Percentiles rank a stretch among this genome's conserved stretches.
These are phyloP conservation scores for Achatina immaculata DNA, from an alignment of 1,140 invertebrate genomes.

Conservation along the genomic window DNA sequence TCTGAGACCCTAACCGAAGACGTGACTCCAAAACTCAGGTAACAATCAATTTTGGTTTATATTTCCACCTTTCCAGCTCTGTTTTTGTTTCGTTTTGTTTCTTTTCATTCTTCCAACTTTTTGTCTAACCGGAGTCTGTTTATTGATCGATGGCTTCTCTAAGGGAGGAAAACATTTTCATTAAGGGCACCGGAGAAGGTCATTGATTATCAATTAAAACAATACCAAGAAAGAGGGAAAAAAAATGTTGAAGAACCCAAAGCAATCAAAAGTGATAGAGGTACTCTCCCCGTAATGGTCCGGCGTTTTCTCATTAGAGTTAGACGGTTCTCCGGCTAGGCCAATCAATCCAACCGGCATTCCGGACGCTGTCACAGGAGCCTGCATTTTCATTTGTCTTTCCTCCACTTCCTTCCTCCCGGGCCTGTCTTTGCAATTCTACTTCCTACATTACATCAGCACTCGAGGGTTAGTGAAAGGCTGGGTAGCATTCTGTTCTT, in stretches of 20 bases:
- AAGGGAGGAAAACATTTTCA: slow-evolving; percentile 30
- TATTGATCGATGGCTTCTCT: not conserved
- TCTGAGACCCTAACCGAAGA: too few species aligned
- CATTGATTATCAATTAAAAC: slow-evolving; percentile 38
- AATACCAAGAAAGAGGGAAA: slow-evolving; percentile 24
- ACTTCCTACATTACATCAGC: not conserved
- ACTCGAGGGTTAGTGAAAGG: too few species aligned
- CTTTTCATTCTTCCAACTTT: not conserved
- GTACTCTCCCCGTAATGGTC: slow-evolving; percentile 6
- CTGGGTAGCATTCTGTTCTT: too few species aligned
- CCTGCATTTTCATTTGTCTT: slow-evolving; percentile 7
- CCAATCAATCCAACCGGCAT: slow-evolving; percentile 5
- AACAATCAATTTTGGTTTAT: too few species aligned
- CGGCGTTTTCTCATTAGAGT: not conserved
- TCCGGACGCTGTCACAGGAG: not conserved
- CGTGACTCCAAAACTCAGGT: too few species aligned
- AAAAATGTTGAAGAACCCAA: not conserved
- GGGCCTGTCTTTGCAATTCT: not conserved
- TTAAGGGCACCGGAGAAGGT: not conserved
- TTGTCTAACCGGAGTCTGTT: too few species aligned
- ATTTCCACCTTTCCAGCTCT: too few species aligned
- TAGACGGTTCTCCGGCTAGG: not conserved
- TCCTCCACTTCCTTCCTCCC: slow-evolving; percentile 9
- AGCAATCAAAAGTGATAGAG: slow-evolving; percentile 37
- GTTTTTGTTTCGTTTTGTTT: too few species aligned